These are phyloP conservation scores for Varecia variegata DNA, from an alignment of 2,797 vertebrate species.

Conservation along the genomic window DNA sequence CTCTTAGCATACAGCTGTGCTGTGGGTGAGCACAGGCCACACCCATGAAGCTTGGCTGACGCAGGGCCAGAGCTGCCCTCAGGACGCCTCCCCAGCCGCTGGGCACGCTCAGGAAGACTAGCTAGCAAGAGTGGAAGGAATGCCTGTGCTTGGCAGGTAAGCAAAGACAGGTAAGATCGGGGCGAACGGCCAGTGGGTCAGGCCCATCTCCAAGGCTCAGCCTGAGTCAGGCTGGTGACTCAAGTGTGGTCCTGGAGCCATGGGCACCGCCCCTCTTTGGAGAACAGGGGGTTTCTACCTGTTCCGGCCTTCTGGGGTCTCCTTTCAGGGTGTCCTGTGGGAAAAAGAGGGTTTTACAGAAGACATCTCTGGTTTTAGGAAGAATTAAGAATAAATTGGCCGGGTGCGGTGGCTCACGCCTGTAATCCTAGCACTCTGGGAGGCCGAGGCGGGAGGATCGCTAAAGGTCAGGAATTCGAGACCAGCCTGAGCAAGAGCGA, in stretches of 20 bases:
- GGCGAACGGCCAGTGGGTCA: not conserved
- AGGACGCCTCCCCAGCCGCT: not conserved
- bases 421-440: too few relatives aligned
- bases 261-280: not conserved
- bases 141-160: not conserved
- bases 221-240: not conserved
- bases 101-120: not conserved
- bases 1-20: not conserved
- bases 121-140: not conserved
- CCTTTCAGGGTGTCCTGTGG: not conserved
- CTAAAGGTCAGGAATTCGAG: too few relatives aligned
- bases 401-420: too few relatives aligned
- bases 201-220: not conserved
- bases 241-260: not conserved
- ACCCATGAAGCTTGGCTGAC: not conserved
- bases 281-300: not conserved
- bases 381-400: conserved; percentile 59
- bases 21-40: not conserved
- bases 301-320: not conserved
- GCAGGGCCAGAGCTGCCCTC: not conserved
- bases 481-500: too few relatives aligned
- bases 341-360: not conserved
- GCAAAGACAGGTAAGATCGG: not conserved
- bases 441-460: too few relatives aligned
- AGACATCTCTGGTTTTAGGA: conserved; percentile 1